Conservation (phyloP, 2,888 invertebrate species). For the Sphaeridia pumilis region DNA sequence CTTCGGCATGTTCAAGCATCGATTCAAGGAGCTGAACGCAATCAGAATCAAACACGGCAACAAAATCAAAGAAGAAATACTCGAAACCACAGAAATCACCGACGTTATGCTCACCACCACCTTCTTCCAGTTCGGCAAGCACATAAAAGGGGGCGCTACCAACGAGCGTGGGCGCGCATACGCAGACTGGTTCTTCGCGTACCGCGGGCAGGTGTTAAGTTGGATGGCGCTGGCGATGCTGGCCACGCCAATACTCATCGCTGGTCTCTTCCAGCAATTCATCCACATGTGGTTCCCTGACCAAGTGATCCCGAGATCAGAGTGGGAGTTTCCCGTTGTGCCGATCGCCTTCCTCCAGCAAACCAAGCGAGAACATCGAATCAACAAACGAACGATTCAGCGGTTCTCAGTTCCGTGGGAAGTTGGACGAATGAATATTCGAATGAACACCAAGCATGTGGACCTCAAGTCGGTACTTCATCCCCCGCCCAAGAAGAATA, state of each 20-base stretch:
- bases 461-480: conserved; percentile 7
- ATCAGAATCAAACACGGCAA: too few species aligned
- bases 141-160: too few species aligned
- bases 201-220: background rate
- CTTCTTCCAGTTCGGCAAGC: too few species aligned
- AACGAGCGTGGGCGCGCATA: too few species aligned
- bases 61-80: too few species aligned
- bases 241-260: conserved; percentile 6
- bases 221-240: background rate
- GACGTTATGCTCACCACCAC: too few species aligned
- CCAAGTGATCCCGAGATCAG: background rate
- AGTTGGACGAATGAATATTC: conserved; percentile 11
- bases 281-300: background rate
- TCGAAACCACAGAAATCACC: too few species aligned
- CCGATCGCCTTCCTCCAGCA: conserved; percentile 8
- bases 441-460: conserved; percentile 9
- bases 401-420: conserved; percentile 13
- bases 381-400: conserved; percentile 3
- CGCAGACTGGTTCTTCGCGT: conserved; percentile 11
- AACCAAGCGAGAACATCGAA: conserved; percentile 2
- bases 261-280: conserved; percentile 4
- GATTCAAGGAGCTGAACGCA: too few species aligned
- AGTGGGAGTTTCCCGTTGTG: conserved; percentile 10
- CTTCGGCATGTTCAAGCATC: background rate
- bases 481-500: conserved; percentile 8